A percentile compares a stretch with the other conserved stretches of the same genome.
Conservation (phyloP, 2,797 vertebrate genomes). For the Spea hammondii region DNA sequence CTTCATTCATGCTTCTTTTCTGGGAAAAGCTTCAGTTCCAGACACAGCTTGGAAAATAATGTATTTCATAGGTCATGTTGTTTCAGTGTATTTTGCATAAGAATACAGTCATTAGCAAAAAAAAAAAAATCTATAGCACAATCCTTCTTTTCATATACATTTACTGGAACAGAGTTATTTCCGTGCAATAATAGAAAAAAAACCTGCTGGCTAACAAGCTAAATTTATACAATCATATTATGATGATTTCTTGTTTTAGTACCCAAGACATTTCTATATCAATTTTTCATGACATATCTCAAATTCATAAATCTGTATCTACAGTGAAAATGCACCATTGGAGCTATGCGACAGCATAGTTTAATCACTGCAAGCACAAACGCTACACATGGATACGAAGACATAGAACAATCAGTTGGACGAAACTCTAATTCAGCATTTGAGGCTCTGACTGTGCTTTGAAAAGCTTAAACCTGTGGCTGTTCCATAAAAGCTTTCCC, state of each 20-base stretch:
- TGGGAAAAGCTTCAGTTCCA: background rate
- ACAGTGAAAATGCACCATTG: conserved; percentile 8
- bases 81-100: conserved; percentile 1
- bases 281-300: background rate
- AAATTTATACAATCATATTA: conserved; percentile 5
- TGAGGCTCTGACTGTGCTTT: background rate
- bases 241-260: background rate
- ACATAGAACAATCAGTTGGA: conserved; percentile 10
- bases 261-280: conserved; percentile 16
- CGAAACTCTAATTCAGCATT: background rate
- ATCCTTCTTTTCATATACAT: background rate
- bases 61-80: background rate
- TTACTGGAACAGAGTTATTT: background rate
- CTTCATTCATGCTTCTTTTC: background rate
- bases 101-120: conserved; percentile 8
- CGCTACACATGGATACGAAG: background rate
- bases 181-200: background rate
- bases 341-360: background rate
- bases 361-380: conserved; percentile 6
- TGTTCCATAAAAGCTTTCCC: conserved; percentile 27
- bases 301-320: background rate
- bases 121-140: conserved; percentile 5
- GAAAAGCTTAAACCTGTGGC: conserved; percentile 22
- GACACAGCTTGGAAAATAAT: background rate
- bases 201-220: background rate